phyloP scores from a whole-genome alignment of 1,140 invertebrate species.

The Colletes latitarsis region DNA sequence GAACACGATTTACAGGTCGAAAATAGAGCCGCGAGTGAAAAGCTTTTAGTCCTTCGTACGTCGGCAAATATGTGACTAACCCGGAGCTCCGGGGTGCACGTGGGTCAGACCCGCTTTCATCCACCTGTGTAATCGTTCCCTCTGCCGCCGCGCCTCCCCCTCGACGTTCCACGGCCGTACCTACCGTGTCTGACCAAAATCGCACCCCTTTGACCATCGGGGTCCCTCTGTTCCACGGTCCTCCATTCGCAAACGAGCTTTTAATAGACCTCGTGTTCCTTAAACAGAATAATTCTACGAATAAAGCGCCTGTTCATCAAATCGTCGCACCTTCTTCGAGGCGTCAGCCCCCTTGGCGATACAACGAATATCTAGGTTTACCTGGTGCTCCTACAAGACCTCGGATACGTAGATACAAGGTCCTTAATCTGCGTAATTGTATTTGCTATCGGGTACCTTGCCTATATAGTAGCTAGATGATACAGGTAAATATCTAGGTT shows the following conservation, averaged over 20 bases:
- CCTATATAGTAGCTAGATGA: too few species aligned
- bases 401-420: too few species aligned
- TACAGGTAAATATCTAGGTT: too few species aligned
- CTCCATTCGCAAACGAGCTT: not conserved
- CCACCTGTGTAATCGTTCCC: constrained; percentile 67
- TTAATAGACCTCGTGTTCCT: constrained; percentile 3
- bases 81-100: constrained; percentile 46
- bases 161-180: not conserved
- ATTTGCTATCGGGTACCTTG: too few species aligned
- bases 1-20: constrained; percentile 69
- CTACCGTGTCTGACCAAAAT: constrained; percentile 12
- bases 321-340: not conserved
- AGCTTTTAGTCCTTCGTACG: constrained; percentile 74
- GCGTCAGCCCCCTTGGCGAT: too few species aligned
- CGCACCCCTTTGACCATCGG: not conserved
- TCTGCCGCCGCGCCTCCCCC: not conserved
- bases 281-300: not conserved
- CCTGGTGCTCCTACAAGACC: too few species aligned
- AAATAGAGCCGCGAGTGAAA: constrained; percentile 71
- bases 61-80: constrained; percentile 73
- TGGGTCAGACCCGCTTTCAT: constrained; percentile 60
- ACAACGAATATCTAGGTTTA: too few species aligned
- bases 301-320: not conserved
- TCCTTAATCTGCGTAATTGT: too few species aligned
- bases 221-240: not conserved